Evolutionary conservation across 1,140 invertebrate species (phyloP).

Genomic region (Thereuonema tuberculata): DNA sequence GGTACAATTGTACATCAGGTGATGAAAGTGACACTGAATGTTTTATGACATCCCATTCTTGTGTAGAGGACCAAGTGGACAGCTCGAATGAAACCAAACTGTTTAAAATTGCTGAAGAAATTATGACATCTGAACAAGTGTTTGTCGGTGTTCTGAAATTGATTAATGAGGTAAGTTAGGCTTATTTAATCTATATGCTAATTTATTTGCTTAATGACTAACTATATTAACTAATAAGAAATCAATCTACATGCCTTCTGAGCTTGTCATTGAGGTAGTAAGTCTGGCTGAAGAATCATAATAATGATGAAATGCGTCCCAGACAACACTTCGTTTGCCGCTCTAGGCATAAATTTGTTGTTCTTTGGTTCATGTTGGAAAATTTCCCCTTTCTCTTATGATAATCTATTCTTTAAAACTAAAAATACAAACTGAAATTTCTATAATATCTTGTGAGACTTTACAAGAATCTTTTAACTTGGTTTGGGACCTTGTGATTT

Average conservation of each 20-base stretch:
- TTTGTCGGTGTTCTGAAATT: conserved; percentile 53
- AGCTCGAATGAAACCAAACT: conserved; percentile 24
- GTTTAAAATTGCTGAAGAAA: conserved; percentile 47
- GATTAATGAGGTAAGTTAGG: conserved; percentile 43
- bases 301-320: background rate
- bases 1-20: conserved; percentile 16
- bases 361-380: too few relatives aligned
- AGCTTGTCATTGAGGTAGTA: too few relatives aligned
- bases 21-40: conserved; percentile 18
- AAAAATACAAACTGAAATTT: too few relatives aligned
- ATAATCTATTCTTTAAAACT: too few relatives aligned
- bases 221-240: background rate
- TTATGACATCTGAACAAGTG: conserved; percentile 50
- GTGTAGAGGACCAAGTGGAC: background rate
- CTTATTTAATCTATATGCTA: background rate
- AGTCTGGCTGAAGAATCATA: too few relatives aligned
- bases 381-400: too few relatives aligned
- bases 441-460: too few relatives aligned
- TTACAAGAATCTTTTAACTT: too few relatives aligned
- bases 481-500: too few relatives aligned
- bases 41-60: background rate
- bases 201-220: background rate
- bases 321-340: too few relatives aligned
- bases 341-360: too few relatives aligned
- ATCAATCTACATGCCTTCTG: background rate